phyloP scores from a whole-genome alignment of 2,888 invertebrate genomes.

The Polia nebulosa region DNA sequence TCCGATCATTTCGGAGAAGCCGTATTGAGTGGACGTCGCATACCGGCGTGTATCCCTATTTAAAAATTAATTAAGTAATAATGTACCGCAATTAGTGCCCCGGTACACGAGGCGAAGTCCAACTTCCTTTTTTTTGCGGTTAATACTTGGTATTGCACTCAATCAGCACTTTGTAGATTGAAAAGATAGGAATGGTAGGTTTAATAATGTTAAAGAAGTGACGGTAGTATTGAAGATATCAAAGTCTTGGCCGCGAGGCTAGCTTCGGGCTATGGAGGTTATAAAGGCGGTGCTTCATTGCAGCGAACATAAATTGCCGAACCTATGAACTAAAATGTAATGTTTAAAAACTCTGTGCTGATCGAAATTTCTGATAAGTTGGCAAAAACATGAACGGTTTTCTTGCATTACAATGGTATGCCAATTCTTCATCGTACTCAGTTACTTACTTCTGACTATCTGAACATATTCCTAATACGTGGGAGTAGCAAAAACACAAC shows the following conservation, averaged over 20 bases:
- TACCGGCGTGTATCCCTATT: slow-evolving; percentile 44
- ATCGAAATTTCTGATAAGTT: background rate
- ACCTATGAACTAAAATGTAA: background rate
- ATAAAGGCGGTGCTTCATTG: slow-evolving; percentile 8
- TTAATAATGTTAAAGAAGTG: slow-evolving; percentile 26
- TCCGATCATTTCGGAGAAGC: slow-evolving; percentile 52
- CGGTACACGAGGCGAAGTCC: slow-evolving; percentile 1
- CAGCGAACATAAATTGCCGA: background rate
- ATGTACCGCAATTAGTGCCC: slow-evolving; percentile 44
- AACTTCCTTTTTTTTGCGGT: slow-evolving; percentile 22
- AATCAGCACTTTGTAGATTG: slow-evolving; percentile 30
- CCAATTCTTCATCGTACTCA: background rate
- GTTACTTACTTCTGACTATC: background rate
- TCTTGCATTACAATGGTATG: background rate
- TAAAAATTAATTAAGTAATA: slow-evolving; percentile 68
- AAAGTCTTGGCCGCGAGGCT: background rate
- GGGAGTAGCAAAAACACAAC: background rate
- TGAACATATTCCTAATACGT: background rate
- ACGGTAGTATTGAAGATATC: background rate
- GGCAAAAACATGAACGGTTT: background rate
- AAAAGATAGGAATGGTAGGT: slow-evolving; percentile 14
- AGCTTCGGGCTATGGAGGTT: background rate
- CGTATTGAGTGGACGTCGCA: slow-evolving; percentile 39
- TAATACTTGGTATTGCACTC: slow-evolving; percentile 19
- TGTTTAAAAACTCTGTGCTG: background rate